Evolutionary conservation across 1,140 invertebrate species (phyloP).

Genomic region (Musca domestica): DNA sequence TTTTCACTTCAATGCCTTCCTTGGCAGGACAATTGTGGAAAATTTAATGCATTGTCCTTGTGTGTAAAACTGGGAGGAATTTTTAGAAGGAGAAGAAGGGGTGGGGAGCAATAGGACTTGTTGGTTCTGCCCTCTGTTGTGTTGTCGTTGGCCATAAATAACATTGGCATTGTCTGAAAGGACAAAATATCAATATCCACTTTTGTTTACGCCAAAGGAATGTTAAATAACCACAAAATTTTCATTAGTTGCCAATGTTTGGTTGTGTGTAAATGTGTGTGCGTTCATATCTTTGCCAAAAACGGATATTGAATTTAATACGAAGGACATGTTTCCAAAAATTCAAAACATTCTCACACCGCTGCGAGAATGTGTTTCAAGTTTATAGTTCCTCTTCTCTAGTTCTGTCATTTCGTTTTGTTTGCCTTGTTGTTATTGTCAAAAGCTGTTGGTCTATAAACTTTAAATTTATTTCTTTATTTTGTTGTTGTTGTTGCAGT

Average conservation of each 20-base stretch:
- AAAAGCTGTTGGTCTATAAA: constrained; percentile 5
- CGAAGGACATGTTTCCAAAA: not conserved
- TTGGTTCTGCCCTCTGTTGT: constrained; percentile 1
- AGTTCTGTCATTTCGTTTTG: no score
- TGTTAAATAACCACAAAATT: constrained; percentile 22
- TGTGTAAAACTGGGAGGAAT: no score
- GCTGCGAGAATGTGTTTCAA: not conserved
- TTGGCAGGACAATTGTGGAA: constrained; percentile 5
- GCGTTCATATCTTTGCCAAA: not conserved
- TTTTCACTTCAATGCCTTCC: not conserved
- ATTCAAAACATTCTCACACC: constrained; percentile 14
- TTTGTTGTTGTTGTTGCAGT: no score
- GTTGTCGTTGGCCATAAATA: constrained; percentile 23
- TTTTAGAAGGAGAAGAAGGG: no score
- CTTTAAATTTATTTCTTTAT: constrained; percentile 21
- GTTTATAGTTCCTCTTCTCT: no score
- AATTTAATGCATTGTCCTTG: constrained; percentile 22
- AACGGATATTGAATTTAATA: not conserved
- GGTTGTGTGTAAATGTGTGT: not conserved
- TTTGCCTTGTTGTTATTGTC: no score
- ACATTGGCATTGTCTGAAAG: constrained; percentile 13
- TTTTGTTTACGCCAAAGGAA: constrained; percentile 28
- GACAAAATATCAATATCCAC: constrained; percentile 32
- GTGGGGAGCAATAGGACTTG: not conserved
- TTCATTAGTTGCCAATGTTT: not conserved